Evolutionary conservation across 2,113 vertebrate species (phyloP).

Genomic region (Pseudolaguvia tuberculata): DNA sequence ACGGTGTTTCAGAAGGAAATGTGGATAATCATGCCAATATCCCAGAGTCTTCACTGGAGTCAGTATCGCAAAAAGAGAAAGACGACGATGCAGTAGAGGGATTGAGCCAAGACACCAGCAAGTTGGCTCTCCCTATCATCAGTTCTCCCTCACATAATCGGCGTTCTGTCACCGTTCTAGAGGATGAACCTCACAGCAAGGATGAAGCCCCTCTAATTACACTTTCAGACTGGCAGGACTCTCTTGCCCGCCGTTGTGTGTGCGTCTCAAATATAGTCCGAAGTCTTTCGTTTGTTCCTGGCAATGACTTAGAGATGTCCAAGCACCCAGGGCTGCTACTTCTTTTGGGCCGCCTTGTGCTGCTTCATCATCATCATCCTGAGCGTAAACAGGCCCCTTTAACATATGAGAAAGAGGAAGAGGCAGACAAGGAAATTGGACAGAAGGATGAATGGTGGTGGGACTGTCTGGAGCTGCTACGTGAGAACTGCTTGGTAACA

Average conservation of each 20-base stretch:
- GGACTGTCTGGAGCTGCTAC: conserved; percentile 96
- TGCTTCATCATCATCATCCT: conserved; percentile 94
- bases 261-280: conserved; percentile 96
- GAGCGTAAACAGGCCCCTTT: conserved; percentile 94
- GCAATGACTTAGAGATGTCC: conserved; percentile 98
- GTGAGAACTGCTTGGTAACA: conserved; percentile 96
- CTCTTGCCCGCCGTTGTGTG: conserved; percentile 89
- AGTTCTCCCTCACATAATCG: conserved; percentile 47
- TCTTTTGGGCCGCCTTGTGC: conserved; percentile 88
- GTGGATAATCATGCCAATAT: conserved; percentile 39
- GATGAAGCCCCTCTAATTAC: conserved; percentile 92
- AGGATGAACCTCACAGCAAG: conserved; percentile 98
- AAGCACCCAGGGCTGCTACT: conserved; percentile 94
- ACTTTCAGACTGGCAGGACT: conserved; percentile 93
- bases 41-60: conserved; percentile 35
- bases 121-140: conserved; percentile 50
- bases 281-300: conserved; percentile 95
- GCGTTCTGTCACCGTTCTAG: conserved; percentile 81
- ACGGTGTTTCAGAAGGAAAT: conserved; percentile 40
- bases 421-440: conserved; percentile 87
- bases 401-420: conserved; percentile 96
- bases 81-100: conserved; percentile 47
- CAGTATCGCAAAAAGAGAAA: conserved; percentile 35
- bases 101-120: conserved; percentile 56
- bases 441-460: conserved; percentile 98